Evolutionary conservation across 2,888 invertebrate species (phyloP).

Genomic region (Nomada goodeniana): DNA sequence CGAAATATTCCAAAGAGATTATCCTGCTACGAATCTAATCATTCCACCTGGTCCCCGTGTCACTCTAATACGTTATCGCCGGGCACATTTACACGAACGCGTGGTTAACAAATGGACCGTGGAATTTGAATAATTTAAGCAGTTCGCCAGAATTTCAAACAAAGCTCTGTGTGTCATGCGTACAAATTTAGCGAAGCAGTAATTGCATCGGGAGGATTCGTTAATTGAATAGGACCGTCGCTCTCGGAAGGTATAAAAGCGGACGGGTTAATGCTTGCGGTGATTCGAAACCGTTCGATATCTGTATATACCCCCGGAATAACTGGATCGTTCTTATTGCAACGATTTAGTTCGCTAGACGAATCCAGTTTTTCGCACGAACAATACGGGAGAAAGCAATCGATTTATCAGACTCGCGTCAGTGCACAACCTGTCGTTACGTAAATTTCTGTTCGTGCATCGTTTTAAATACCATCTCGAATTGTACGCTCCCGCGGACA

Average conservation of each 20-base stretch:
- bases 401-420: no score
- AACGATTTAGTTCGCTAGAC: background rate
- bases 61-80: conserved; percentile 46
- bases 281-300: conserved; percentile 33
- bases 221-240: conserved; percentile 58
- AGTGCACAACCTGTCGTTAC: background rate
- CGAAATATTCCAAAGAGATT: background rate
- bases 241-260: conserved; percentile 50
- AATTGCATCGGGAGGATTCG: conserved; percentile 55
- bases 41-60: background rate
- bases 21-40: conserved; percentile 23
- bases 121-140: conserved; percentile 59
- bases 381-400: background rate
- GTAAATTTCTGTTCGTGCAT: background rate
- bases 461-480: background rate
- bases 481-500: conserved; percentile 4
- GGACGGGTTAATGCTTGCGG: conserved; percentile 28
- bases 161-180: conserved; percentile 37
- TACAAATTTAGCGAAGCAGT: conserved; percentile 56
- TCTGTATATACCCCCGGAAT: no score
- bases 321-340: background rate
- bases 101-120: conserved; percentile 50
- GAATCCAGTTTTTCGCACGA: background rate
- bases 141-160: conserved; percentile 54
- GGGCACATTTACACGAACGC: conserved; percentile 42